Conservation (phyloP, 2,113 vertebrate species). For the Myotis brandtii region DNA sequence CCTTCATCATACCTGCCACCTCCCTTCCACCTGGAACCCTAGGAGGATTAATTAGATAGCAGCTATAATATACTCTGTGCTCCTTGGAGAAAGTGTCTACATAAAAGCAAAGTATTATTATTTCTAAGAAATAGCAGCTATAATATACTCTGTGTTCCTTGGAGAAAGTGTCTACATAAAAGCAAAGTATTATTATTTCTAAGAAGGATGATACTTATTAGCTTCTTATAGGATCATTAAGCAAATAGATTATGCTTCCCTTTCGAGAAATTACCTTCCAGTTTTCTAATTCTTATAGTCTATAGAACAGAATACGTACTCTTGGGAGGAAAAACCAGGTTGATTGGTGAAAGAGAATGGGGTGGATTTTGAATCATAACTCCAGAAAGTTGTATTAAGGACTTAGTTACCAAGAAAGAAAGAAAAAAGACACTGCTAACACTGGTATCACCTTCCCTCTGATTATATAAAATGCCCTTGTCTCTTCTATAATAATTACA, state of each 20-base stretch:
- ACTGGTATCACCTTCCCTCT: neutral
- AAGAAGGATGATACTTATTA: constrained; percentile 74
- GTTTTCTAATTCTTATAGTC: constrained; percentile 66
- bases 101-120: constrained; percentile 76
- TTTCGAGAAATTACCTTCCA: constrained; percentile 74
- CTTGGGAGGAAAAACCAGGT: neutral
- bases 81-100: constrained; percentile 75
- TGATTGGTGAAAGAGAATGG: neutral
- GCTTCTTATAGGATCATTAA: constrained; percentile 75
- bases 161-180: constrained; percentile 73
- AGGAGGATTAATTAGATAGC: constrained; percentile 72
- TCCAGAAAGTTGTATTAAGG: neutral
- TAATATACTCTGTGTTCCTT: constrained; percentile 71
- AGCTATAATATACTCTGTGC: constrained; percentile 63
- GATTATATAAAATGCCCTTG: constrained; percentile 29
- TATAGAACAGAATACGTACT: constrained; percentile 35
- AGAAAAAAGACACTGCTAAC: neutral
- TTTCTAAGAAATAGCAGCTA: constrained; percentile 75
- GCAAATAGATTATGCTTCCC: constrained; percentile 74
- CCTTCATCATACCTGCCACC: constrained; percentile 19
- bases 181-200: constrained; percentile 78
- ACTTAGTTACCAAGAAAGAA: neutral
- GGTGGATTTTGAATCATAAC: neutral
- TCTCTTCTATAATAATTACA: constrained; percentile 24
- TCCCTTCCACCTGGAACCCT: constrained; percentile 60